These are phyloP conservation scores for Dioctria rufipes DNA, from an alignment of 2,888 invertebrate genomes.

Conservation along the genomic window DNA sequence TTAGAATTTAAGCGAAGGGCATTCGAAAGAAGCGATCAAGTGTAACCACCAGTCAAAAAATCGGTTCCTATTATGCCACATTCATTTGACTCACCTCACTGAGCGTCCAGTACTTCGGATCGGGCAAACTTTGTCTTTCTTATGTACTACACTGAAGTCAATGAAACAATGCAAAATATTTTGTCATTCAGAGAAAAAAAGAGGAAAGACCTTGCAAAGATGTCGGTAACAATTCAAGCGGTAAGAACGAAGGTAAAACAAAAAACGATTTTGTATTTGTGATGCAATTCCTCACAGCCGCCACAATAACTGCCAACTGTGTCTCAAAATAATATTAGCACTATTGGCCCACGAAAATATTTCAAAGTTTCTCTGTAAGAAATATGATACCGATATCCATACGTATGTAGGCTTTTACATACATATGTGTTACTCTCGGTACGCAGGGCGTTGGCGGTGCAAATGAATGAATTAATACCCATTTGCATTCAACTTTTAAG, in stretches of 20 bases:
- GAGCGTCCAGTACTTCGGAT: too few relatives aligned
- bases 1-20: too few relatives aligned
- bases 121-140: too few relatives aligned
- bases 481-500: constrained; percentile 23
- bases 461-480: constrained; percentile 22
- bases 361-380: not conserved
- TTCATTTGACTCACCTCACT: too few relatives aligned
- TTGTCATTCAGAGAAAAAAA: constrained; percentile 21
- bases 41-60: not conserved
- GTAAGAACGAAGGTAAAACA: constrained; percentile 19
- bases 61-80: too few relatives aligned
- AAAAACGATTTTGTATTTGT: constrained; percentile 6
- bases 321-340: not conserved
- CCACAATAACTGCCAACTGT: constrained; percentile 4
- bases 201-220: constrained; percentile 30
- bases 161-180: constrained; percentile 25
- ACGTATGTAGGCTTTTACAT: not conserved
- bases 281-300: constrained; percentile 8
- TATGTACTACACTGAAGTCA: constrained; percentile 2
- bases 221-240: constrained; percentile 19
- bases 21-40: too few relatives aligned
- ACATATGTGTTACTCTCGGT: not conserved
- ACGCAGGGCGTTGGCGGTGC: constrained; percentile 33
- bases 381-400: not conserved
- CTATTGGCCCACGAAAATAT: not conserved